Evolutionary conservation across 2,888 invertebrate genomes (phyloP).

Genomic region (Pseudococcus jackbeardsleyi): DNA sequence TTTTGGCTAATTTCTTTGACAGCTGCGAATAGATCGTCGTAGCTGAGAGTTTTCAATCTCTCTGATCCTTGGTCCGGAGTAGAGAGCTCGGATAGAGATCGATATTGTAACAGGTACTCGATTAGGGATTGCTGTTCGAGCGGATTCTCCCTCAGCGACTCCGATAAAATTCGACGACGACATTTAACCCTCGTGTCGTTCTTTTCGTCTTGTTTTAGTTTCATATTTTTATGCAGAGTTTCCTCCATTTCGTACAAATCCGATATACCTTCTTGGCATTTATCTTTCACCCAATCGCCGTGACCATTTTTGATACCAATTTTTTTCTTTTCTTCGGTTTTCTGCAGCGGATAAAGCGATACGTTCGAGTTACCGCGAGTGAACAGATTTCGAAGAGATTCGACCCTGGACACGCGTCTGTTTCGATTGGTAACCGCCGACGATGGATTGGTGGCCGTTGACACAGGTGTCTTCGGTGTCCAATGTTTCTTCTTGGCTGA

Average conservation of each 20-base stretch:
- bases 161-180: constrained; percentile 66
- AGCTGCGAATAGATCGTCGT: constrained; percentile 68
- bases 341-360: constrained; percentile 66
- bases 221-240: constrained; percentile 66
- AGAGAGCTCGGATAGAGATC: constrained; percentile 55
- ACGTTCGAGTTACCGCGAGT: constrained; percentile 69
- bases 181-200: constrained; percentile 66
- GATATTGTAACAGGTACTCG: constrained; percentile 68
- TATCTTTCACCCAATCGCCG: constrained; percentile 68
- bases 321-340: constrained; percentile 64
- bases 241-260: constrained; percentile 69
- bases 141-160: constrained; percentile 69
- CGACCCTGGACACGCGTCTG: constrained; percentile 72
- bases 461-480: constrained; percentile 69
- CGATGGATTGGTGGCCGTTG: constrained; percentile 44
- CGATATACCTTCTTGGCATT: constrained; percentile 69
- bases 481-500: constrained; percentile 71
- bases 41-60: constrained; percentile 67
- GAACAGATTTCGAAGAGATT: constrained; percentile 73
- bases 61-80: neutral
- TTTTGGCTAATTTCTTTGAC: constrained; percentile 66
- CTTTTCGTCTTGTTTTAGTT: constrained; percentile 59
- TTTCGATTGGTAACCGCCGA: constrained; percentile 64
- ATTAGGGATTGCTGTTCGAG: constrained; percentile 70
- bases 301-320: constrained; percentile 66